These are phyloP conservation scores for Nothoprocta pentlandii DNA, from an alignment of 2,113 vertebrate genomes.

Conservation along the genomic window DNA sequence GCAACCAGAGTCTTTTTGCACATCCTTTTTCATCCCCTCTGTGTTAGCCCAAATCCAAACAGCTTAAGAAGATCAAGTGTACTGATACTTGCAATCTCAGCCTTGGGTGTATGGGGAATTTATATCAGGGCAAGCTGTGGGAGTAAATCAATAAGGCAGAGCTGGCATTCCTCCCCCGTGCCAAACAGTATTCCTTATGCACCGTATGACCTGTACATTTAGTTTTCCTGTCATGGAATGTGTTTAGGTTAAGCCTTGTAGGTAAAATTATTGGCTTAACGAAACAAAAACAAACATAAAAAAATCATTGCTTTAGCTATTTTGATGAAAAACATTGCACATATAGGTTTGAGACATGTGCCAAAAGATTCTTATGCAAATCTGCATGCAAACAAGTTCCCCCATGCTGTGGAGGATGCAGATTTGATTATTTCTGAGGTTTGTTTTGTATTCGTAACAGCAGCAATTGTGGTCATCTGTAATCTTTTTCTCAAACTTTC, in stretches of 20 bases:
- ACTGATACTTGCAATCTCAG: background rate
- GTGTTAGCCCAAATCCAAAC: background rate
- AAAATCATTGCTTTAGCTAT: background rate
- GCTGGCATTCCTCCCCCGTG: background rate
- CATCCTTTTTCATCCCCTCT: background rate
- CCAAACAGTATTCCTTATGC: background rate
- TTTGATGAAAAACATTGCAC: background rate
- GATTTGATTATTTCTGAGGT: background rate
- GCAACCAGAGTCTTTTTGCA: constrained; percentile 12
- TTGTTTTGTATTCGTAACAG: background rate
- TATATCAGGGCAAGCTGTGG: background rate
- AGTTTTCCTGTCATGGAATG: background rate
- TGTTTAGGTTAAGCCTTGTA: background rate
- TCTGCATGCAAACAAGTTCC: background rate
- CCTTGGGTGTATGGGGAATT: background rate
- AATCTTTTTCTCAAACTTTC: background rate
- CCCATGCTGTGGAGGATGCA: background rate
- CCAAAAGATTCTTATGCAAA: background rate
- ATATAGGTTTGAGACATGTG: background rate
- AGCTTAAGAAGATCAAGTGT: background rate
- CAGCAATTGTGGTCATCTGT: background rate
- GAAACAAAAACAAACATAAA: background rate
- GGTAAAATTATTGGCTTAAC: background rate
- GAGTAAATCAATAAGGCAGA: background rate
- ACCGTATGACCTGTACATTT: background rate